Conservation (phyloP, 1,140 invertebrate genomes). For the Philaenus spumarius region DNA sequence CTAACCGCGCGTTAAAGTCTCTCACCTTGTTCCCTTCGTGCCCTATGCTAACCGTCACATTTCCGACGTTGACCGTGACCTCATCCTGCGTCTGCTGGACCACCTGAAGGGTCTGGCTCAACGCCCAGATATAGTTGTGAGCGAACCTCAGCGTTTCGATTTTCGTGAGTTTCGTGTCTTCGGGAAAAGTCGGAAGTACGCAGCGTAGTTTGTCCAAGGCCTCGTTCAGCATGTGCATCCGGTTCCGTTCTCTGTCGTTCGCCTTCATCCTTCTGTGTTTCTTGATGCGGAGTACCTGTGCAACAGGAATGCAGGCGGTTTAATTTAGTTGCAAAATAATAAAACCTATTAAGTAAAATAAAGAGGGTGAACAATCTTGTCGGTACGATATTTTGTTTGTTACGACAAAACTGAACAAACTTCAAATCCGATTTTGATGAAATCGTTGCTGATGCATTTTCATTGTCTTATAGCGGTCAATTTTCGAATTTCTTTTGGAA, state of each 20-base stretch:
- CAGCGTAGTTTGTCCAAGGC: slow-evolving; percentile 82
- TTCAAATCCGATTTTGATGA: no score
- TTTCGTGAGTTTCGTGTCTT: slow-evolving; percentile 96
- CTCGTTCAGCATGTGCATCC: slow-evolving; percentile 96
- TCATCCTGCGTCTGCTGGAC: slow-evolving; percentile 37
- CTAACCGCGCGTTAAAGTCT: no score
- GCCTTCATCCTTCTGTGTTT: slow-evolving; percentile 84
- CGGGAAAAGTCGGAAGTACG: slow-evolving; percentile 78
- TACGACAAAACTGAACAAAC: no score
- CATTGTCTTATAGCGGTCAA: no score
- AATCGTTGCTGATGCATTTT: no score
- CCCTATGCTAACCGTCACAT: slow-evolving; percentile 66
- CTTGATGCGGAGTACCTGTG: slow-evolving; percentile 70
- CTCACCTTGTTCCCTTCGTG: slow-evolving; percentile 56
- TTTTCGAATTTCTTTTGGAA: no score
- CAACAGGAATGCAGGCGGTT: no score
- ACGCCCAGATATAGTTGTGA: slow-evolving; percentile 90
- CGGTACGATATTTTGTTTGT: no score
- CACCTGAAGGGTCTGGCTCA: slow-evolving; percentile 65
- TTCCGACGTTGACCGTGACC: slow-evolving; percentile 63
- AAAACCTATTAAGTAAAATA: no score
- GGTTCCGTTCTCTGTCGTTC: slow-evolving; percentile 90
- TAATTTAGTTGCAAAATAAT: no score
- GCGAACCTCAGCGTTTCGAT: slow-evolving; percentile 95
- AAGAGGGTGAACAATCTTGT: no score